These are phyloP conservation scores for Phasianus colchicus DNA, from an alignment of 2,113 vertebrate genomes.

Conservation along the genomic window DNA sequence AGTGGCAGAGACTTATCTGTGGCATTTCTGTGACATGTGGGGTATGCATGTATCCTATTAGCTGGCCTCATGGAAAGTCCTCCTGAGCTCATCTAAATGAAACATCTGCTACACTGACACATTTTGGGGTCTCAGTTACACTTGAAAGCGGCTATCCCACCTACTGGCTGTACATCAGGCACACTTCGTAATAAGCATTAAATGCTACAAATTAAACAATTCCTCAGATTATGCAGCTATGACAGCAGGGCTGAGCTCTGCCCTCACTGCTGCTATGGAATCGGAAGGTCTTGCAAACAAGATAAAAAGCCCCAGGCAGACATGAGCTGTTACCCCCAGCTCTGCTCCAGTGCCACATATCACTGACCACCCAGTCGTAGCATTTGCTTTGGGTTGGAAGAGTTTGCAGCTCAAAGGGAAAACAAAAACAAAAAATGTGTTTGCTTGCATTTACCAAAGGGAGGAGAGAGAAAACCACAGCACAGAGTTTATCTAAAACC, in stretches of 20 bases:
- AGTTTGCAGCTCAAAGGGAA: neutral
- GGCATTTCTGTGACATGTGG: too few species aligned
- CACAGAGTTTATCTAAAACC: neutral
- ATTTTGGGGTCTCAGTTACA: neutral
- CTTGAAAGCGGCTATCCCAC: neutral
- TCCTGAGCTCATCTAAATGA: neutral
- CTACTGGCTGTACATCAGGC: neutral
- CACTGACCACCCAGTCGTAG: neutral
- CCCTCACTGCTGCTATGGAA: neutral
- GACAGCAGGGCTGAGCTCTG: neutral
- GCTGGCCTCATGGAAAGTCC: neutral
- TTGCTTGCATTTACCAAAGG: neutral
- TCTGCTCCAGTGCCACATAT: neutral
- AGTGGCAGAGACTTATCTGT: neutral
- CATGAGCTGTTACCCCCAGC: neutral
- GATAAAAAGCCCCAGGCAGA: neutral
- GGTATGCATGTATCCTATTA: neutral
- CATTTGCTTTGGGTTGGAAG: neutral
- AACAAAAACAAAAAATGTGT: neutral
- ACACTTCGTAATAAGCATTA: neutral
- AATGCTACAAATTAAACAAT: neutral
- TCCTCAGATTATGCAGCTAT: fast-evolving
- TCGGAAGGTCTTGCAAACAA: neutral
- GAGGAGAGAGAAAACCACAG: neutral
- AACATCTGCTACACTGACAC: neutral